Evolutionary conservation across 2,797 vertebrate species (phyloP).

Genomic region (Manis crassicaudata): DNA sequence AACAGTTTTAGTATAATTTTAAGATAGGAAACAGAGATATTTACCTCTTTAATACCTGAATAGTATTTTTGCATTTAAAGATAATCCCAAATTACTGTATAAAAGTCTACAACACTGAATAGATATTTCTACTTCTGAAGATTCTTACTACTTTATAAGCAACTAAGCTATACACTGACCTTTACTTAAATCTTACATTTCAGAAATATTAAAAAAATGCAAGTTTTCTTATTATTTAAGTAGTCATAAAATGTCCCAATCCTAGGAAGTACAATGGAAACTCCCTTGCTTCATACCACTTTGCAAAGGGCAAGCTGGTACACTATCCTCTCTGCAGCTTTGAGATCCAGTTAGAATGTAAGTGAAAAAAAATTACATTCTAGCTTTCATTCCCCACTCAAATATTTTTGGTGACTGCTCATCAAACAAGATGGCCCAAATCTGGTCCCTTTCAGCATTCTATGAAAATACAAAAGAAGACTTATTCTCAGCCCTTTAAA

Average conservation of each 20-base stretch:
- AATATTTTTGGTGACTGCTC: neutral
- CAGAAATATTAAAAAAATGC: neutral
- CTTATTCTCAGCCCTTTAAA: conserved; percentile 61
- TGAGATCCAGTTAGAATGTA: neutral
- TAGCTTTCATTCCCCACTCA: neutral
- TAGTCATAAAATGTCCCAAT: neutral
- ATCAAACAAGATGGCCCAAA: neutral
- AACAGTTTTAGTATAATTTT: conserved; percentile 11
- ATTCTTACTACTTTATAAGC: neutral
- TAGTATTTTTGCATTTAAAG: neutral
- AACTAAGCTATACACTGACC: neutral
- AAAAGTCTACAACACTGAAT: conserved; percentile 8
- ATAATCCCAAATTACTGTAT: neutral
- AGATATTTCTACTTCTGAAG: neutral
- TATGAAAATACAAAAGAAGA: conserved; percentile 66
- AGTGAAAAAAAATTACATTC: neutral
- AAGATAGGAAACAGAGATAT: conserved; percentile 40
- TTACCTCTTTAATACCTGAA: neutral
- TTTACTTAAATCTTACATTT: conserved; percentile 21
- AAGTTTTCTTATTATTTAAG: neutral
- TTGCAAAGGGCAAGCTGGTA: neutral
- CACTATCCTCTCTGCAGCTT: neutral
- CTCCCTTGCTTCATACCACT: neutral
- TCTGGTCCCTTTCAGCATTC: conserved; percentile 28
- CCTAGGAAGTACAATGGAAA: neutral